A percentile compares a stretch with the other conserved stretches of the same genome.
Evolutionary conservation across 1,140 invertebrate species (phyloP).

Genomic region (Anadara kagoshimensis): DNA sequence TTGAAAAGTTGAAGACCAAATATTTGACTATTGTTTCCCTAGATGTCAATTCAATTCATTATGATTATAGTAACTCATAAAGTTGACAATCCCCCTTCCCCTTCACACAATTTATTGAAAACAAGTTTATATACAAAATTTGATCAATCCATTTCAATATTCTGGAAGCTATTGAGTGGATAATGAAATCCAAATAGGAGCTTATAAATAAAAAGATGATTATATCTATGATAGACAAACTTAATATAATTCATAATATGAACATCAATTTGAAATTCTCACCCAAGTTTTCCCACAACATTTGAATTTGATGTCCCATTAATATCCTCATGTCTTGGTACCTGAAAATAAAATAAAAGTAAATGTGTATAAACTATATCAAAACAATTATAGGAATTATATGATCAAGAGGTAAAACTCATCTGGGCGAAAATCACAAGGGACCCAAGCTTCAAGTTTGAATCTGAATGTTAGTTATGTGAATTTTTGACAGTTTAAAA

Average conservation of each 20-base stretch:
- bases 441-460: background rate
- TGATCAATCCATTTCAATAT: background rate
- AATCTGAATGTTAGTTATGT: too few relatives aligned
- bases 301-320: slow-evolving; percentile 65
- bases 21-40: too few relatives aligned
- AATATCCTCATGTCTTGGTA: slow-evolving; percentile 71
- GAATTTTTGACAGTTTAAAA: background rate
- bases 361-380: background rate
- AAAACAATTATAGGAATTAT: slow-evolving; percentile 1
- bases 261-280: slow-evolving; percentile 67
- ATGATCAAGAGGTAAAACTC: background rate
- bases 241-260: too few relatives aligned
- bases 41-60: too few relatives aligned
- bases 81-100: too few relatives aligned
- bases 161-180: background rate
- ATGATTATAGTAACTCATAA: too few relatives aligned
- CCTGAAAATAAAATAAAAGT: slow-evolving; percentile 41
- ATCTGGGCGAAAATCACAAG: background rate
- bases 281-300: slow-evolving; percentile 69
- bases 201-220: too few relatives aligned
- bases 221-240: too few relatives aligned
- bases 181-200: too few relatives aligned
- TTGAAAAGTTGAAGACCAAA: too few relatives aligned
- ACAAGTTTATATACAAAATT: background rate
- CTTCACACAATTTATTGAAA: too few relatives aligned